Conservation (phyloP, 2,113 vertebrate species). For the Zingel zingel region DNA sequence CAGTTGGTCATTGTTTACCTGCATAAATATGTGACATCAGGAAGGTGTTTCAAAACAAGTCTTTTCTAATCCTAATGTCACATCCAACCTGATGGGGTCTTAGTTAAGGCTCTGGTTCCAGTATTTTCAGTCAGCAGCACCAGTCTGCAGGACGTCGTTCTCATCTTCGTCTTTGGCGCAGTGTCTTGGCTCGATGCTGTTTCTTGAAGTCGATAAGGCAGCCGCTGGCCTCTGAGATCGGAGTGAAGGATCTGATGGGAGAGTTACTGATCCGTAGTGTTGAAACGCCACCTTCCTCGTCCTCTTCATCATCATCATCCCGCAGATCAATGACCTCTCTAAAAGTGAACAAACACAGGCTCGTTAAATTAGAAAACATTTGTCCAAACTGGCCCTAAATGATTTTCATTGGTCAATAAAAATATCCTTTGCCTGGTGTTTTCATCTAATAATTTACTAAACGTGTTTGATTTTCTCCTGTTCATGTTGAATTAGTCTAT, state of each 20-base stretch:
- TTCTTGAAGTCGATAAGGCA: slow-evolving; percentile 86
- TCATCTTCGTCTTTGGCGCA: slow-evolving; percentile 66
- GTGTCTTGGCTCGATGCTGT: slow-evolving; percentile 56
- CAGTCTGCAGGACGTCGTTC: not conserved
- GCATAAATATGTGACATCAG: slow-evolving; percentile 22
- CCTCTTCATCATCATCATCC: slow-evolving; percentile 47
- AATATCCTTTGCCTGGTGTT: not conserved
- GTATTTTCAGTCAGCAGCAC: not conserved
- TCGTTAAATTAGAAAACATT: not conserved
- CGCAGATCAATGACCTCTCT: slow-evolving; percentile 74
- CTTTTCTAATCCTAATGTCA: not conserved
- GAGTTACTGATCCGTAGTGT: slow-evolving; percentile 75
- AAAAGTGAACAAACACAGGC: not conserved
- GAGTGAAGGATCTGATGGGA: slow-evolving; percentile 83
- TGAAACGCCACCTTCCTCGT: not conserved
- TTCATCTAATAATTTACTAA: not conserved
- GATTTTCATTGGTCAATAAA: not conserved
- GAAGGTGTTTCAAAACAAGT: not conserved
- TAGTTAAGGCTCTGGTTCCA: slow-evolving; percentile 44
- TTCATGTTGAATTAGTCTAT: not conserved
- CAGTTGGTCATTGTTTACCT: not conserved
- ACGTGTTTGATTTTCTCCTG: not conserved
- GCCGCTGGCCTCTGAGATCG: slow-evolving; percentile 86
- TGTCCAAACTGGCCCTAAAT: not conserved
- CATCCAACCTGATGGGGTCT: not conserved